These are phyloP conservation scores for Trematocara unimaculatum DNA, from an alignment of 2,113 vertebrate genomes.

Conservation along the genomic window DNA sequence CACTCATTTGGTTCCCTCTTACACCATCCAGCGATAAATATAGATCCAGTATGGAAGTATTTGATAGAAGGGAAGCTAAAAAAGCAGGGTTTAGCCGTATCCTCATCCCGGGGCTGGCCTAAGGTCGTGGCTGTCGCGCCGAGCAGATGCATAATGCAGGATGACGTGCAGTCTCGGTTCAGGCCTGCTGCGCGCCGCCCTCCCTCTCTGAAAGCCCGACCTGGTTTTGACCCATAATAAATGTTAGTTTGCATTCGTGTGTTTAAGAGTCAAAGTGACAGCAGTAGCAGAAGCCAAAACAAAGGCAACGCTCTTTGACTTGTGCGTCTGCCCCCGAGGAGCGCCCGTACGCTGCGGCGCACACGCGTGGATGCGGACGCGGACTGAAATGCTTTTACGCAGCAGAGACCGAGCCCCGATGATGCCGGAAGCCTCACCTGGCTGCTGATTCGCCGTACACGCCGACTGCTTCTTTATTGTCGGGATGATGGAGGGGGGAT, in stretches of 20 bases:
- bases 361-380: not conserved
- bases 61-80: not conserved
- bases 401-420: not conserved
- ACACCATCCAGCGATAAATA: not conserved
- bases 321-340: constrained; percentile 6
- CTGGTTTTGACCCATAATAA: constrained; percentile 49
- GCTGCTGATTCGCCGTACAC: constrained; percentile 5
- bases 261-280: constrained; percentile 51
- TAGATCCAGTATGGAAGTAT: not conserved
- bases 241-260: constrained; percentile 7
- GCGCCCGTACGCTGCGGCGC: not conserved
- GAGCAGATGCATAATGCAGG: not conserved
- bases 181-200: constrained; percentile 4
- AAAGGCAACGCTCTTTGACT: constrained; percentile 51
- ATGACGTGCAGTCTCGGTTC: not conserved
- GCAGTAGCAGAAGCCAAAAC: constrained; percentile 49
- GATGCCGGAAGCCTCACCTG: constrained; percentile 46
- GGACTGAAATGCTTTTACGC: not conserved
- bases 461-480: constrained; percentile 33
- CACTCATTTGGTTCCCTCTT: not conserved
- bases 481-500: constrained; percentile 1
- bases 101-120: not conserved
- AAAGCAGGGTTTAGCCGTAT: not conserved
- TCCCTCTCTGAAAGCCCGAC: constrained; percentile 16
- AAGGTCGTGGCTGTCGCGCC: not conserved